Conservation (phyloP, 2,888 invertebrate genomes). For the Thera obeliscata region DNA sequence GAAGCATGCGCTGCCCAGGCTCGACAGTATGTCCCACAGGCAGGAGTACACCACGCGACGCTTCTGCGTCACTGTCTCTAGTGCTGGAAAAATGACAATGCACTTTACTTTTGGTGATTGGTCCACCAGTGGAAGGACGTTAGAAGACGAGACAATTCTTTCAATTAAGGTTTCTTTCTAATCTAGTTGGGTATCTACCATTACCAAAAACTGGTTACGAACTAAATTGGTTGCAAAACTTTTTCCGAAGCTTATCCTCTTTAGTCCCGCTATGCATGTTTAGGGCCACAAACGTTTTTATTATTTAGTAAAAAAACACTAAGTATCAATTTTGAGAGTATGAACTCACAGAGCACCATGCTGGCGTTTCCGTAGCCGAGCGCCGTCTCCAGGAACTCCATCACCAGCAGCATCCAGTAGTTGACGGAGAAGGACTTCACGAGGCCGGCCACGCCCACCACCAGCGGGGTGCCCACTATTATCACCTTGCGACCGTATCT, state of each 20-base stretch:
- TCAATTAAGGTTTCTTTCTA: too few relatives aligned
- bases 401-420: conserved; percentile 87
- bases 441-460: conserved; percentile 86
- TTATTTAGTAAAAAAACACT: too few relatives aligned
- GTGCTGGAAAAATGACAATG: conserved; percentile 53
- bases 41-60: conserved; percentile 75
- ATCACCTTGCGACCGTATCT: conserved; percentile 78
- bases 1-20: conserved; percentile 87
- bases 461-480: conserved; percentile 72
- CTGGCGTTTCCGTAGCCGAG: conserved; percentile 84
- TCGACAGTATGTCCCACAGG: conserved; percentile 67
- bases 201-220: too few relatives aligned
- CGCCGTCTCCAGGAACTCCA: conserved; percentile 90
- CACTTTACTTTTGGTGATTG: too few relatives aligned
- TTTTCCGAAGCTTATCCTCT: too few relatives aligned
- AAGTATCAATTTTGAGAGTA: not conserved
- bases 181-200: too few relatives aligned
- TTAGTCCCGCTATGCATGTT: too few relatives aligned
- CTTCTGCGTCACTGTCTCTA: conserved; percentile 74
- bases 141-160: not conserved
- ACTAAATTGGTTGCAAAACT: too few relatives aligned
- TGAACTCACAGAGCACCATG: conserved; percentile 73
- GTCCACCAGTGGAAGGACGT: too few relatives aligned
- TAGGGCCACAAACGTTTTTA: too few relatives aligned
- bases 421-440: conserved; percentile 87